phyloP scores from a whole-genome alignment of 2,113 vertebrate species.

The Pterocles burchelli region DNA sequence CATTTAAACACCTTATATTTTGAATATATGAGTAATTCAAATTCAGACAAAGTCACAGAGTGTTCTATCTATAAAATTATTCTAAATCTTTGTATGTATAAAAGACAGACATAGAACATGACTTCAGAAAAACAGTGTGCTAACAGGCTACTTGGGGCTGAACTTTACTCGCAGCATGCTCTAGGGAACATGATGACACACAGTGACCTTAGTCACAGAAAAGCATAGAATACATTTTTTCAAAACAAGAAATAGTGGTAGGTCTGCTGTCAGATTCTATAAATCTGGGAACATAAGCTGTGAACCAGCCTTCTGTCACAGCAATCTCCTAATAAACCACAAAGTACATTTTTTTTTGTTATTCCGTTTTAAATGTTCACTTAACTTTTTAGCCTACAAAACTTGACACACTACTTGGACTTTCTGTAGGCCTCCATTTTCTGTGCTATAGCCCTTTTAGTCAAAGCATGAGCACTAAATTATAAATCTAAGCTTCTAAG shows the following conservation, averaged over 20 bases:
- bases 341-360: background rate
- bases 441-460: background rate
- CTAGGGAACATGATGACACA: slow-evolving; percentile 30
- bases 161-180: slow-evolving; percentile 35
- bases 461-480: background rate
- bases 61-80: background rate
- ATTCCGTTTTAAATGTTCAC: background rate
- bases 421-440: background rate
- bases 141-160: background rate
- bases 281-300: slow-evolving; percentile 33
- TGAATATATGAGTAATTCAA: background rate
- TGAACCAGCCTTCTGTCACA: slow-evolving; percentile 32
- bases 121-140: slow-evolving; percentile 21
- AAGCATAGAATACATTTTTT: slow-evolving; percentile 37
- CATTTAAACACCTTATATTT: background rate
- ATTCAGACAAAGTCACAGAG: background rate
- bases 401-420: background rate
- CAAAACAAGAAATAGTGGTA: slow-evolving; percentile 21
- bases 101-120: background rate
- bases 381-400: background rate
- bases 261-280: slow-evolving; percentile 36
- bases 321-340: slow-evolving; percentile 5
- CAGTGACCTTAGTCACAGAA: slow-evolving; percentile 38
- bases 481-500: background rate
- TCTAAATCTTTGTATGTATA: background rate